Conservation (phyloP, 2,113 vertebrate species). For the Chelonoidis abingdonii region DNA sequence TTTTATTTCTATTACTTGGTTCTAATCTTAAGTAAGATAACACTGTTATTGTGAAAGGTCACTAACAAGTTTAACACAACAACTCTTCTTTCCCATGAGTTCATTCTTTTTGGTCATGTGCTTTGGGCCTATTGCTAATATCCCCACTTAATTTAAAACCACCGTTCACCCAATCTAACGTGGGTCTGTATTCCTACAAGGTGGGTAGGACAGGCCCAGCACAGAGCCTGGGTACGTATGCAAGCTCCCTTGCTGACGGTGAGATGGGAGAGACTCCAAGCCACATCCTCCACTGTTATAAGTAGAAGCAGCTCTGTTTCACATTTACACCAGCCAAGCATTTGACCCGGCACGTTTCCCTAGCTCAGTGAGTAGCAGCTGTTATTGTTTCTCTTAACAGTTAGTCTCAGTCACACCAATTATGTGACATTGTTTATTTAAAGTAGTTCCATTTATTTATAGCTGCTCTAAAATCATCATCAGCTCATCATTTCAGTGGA, state of each 20-base stretch:
- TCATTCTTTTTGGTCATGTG: background rate
- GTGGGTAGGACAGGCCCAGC: background rate
- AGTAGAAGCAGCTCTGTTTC: background rate
- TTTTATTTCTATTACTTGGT: background rate
- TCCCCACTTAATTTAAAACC: background rate
- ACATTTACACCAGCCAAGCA: background rate
- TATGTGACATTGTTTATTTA: constrained; percentile 50
- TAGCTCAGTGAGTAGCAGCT: background rate
- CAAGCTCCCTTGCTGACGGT: background rate
- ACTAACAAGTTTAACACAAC: background rate
- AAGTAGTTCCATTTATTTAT: constrained; percentile 60
- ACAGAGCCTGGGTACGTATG: background rate
- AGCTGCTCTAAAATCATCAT: constrained; percentile 54
- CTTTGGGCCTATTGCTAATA: background rate
- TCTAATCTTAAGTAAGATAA: background rate
- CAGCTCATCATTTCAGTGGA: constrained; percentile 44
- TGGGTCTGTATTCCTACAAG: background rate
- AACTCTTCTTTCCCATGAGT: background rate
- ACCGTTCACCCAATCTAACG: background rate
- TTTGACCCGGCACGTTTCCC: background rate
- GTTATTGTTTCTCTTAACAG: background rate
- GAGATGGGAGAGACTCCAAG: background rate
- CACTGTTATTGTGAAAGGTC: background rate
- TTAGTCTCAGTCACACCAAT: constrained; percentile 4
- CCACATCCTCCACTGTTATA: background rate